Percentiles rank a stretch among this genome's conserved stretches.
phyloP scores from a whole-genome alignment of 2,888 invertebrate species.

The Nomada fabriciana region DNA sequence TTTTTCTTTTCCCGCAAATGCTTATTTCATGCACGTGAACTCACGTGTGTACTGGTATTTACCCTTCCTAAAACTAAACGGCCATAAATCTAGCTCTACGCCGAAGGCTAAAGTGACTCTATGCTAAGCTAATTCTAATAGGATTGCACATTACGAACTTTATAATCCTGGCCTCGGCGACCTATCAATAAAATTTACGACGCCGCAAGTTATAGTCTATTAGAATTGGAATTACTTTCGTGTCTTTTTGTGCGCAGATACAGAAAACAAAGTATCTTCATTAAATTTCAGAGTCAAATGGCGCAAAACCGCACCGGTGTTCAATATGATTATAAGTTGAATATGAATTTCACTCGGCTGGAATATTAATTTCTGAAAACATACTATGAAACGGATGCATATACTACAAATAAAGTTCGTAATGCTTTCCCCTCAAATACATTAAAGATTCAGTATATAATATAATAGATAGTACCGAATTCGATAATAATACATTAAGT shows the following conservation, averaged over 20 bases:
- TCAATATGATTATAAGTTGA: neutral
- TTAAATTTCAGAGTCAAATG: neutral
- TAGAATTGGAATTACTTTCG: slow-evolving; percentile 8
- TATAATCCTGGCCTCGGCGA: neutral
- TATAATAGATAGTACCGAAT: too few species aligned
- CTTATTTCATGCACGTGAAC: neutral
- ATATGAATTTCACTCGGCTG: too few species aligned
- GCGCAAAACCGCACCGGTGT: neutral
- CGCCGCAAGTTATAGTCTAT: neutral
- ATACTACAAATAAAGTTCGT: too few species aligned
- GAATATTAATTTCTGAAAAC: too few species aligned
- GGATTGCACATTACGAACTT: neutral
- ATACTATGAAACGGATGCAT: too few species aligned
- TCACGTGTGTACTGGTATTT: too few species aligned
- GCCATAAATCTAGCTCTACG: neutral
- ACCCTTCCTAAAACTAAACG: neutral
- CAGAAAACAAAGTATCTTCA: neutral
- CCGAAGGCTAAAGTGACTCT: neutral
- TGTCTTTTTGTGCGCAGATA: neutral
- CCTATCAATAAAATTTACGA: neutral
- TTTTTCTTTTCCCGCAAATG: neutral
- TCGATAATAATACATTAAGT: too few species aligned
- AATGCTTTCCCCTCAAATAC: too few species aligned
- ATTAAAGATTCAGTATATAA: too few species aligned
- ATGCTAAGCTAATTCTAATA: neutral